phyloP scores from a whole-genome alignment of 2,113 vertebrate genomes.

The Urocitellus parryii region DNA sequence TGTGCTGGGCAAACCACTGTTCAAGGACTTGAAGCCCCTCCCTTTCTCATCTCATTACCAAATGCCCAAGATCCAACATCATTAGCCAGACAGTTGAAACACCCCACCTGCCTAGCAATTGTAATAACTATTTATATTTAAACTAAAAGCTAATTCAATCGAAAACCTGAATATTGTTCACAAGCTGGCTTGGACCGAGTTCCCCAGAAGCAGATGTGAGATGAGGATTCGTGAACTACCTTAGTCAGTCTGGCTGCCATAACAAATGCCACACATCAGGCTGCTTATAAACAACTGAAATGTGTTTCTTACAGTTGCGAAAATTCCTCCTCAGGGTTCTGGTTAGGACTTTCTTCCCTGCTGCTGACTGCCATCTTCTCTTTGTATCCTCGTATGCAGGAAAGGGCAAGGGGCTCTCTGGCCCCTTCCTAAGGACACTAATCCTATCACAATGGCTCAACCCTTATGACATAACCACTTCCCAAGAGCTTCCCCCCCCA shows the following conservation, averaged over 20 bases:
- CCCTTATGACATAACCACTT: not conserved
- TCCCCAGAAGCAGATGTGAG: not conserved
- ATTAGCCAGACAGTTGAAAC: not conserved
- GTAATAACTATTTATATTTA: slow-evolving; percentile 16
- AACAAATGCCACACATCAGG: not conserved
- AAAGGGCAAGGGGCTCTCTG: not conserved
- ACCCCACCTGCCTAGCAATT: not conserved
- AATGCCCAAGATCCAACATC: not conserved
- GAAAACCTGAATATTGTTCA: not conserved
- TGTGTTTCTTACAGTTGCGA: not conserved
- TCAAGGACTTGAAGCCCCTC: not conserved
- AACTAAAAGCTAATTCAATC: slow-evolving; percentile 1
- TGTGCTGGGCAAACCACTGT: not conserved
- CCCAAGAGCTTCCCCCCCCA: not conserved
- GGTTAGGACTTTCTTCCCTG: not conserved
- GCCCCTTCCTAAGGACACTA: not conserved
- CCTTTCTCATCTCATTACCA: not conserved
- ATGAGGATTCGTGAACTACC: not conserved
- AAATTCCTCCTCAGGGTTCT: not conserved
- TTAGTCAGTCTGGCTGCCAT: not conserved
- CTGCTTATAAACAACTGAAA: not conserved
- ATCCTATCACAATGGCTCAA: not conserved
- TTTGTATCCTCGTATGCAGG: not conserved
- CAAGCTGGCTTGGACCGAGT: not conserved
- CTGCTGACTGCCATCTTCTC: not conserved